phyloP scores from a whole-genome alignment of 2,888 invertebrate species.

The Nomada ruficornis region DNA sequence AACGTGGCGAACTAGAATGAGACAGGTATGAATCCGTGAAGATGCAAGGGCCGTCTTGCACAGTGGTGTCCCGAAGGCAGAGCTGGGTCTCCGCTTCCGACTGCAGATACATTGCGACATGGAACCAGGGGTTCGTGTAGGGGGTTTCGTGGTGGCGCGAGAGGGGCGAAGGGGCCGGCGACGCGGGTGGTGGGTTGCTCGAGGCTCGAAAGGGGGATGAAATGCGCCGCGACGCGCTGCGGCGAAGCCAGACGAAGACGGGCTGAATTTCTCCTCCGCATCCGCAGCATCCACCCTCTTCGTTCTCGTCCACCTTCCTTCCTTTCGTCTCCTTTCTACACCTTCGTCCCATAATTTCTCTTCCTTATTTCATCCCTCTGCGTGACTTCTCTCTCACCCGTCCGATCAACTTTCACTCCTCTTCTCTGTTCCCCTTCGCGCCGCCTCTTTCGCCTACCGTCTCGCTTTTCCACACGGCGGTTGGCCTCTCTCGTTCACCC shows the following conservation, averaged over 20 bases:
- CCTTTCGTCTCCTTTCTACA: slow-evolving; percentile 20
- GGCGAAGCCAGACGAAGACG: slow-evolving; percentile 73
- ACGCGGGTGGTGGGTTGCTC: slow-evolving; percentile 52
- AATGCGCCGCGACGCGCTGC: slow-evolving; percentile 81
- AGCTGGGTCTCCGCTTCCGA: slow-evolving; percentile 72
- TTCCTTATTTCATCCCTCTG: not conserved
- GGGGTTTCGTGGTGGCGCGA: slow-evolving; percentile 62
- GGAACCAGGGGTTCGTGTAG: slow-evolving; percentile 71
- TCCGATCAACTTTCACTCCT: not conserved
- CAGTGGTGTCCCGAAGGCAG: slow-evolving; percentile 53
- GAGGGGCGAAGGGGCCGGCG: slow-evolving; percentile 57
- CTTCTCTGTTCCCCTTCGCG: not conserved
- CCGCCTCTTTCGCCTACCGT: not conserved
- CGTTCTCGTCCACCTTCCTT: slow-evolving; percentile 6
- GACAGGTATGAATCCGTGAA: not conserved
- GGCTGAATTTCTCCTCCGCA: slow-evolving; percentile 72
- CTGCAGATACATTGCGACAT: slow-evolving; percentile 84
- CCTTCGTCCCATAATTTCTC: not conserved
- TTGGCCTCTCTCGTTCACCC: slow-evolving; percentile 9
- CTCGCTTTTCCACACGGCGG: slow-evolving; percentile 21
- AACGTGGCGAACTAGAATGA: no score
- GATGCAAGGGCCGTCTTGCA: slow-evolving; percentile 25
- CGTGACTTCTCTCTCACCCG: not conserved
- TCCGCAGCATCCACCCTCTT: slow-evolving; percentile 79
- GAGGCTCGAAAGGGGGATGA: slow-evolving; percentile 69